Percentiles rank a stretch among this genome's conserved stretches.
Conservation (phyloP, 2,113 vertebrate species). For the Oreocharis arfaki region DNA sequence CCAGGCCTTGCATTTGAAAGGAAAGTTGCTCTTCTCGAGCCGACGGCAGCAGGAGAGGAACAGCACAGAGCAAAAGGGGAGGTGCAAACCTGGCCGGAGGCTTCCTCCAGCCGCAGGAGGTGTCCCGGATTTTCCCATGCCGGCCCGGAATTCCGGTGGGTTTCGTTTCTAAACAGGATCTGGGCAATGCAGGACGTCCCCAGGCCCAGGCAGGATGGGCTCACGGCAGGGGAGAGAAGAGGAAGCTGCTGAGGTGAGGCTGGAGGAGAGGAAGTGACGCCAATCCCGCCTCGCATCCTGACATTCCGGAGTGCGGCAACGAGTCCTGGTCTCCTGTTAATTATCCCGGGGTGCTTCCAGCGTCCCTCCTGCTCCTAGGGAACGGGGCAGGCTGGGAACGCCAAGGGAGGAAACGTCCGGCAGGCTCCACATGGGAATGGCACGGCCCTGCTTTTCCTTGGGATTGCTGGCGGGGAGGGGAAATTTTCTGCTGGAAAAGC, state of each 20-base stretch:
- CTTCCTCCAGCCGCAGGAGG: background rate
- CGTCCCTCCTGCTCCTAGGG: background rate
- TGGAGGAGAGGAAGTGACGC: slow-evolving; percentile 27
- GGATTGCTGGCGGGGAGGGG: background rate
- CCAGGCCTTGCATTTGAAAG: slow-evolving; percentile 50
- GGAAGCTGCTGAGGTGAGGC: slow-evolving; percentile 16
- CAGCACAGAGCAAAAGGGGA: background rate
- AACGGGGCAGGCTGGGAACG: background rate
- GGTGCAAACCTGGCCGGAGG: background rate
- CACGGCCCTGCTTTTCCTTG: background rate
- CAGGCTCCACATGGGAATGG: background rate
- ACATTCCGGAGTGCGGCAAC: background rate
- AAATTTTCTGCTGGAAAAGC: background rate
- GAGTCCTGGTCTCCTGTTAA: background rate
- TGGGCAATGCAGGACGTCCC: background rate
- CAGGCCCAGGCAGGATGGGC: background rate
- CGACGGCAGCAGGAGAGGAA: background rate
- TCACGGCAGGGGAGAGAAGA: background rate
- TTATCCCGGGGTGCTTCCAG: background rate
- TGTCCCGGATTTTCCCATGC: background rate
- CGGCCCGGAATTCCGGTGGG: background rate
- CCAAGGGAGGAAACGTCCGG: background rate
- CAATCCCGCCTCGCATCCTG: slow-evolving; percentile 14
- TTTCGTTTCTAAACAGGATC: background rate
- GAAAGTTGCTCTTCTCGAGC: background rate